A percentile compares a stretch with the other conserved stretches of the same genome.
Conservation (phyloP, 2,797 vertebrate species). For the Pseudocheirus occidentalis region DNA sequence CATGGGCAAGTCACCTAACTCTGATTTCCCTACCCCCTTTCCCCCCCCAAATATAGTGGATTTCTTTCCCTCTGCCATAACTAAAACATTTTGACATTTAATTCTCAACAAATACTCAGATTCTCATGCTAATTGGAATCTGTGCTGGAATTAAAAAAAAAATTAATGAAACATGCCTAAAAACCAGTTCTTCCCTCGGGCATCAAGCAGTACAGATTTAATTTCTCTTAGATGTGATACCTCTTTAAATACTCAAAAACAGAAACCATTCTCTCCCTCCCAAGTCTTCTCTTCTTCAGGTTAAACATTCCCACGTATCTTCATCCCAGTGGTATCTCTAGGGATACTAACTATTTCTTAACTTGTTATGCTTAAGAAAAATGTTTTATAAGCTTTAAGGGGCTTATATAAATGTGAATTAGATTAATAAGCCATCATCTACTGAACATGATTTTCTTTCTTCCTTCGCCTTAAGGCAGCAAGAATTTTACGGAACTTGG, state of each 20-base stretch:
- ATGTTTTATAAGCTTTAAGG: neutral
- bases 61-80: constrained; percentile 38
- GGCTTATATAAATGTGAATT: neutral
- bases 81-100: constrained; percentile 45
- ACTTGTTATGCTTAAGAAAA: neutral
- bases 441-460: constrained; percentile 68
- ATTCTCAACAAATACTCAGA: constrained; percentile 23
- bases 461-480: constrained; percentile 67
- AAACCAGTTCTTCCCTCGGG: constrained; percentile 4
- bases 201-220: neutral
- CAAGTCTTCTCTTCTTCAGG: neutral
- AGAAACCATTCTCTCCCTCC: neutral
- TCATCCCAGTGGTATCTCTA: neutral
- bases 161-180: constrained; percentile 20
- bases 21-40: too few relatives aligned
- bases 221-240: neutral
- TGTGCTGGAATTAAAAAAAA: constrained; percentile 42
- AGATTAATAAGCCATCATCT: constrained; percentile 15
- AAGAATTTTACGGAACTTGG: constrained; percentile 48
- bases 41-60: too few relatives aligned
- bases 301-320: neutral
- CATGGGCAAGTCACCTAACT: too few relatives aligned
- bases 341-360: neutral
- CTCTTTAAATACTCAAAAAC: neutral
- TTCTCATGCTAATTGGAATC: constrained; percentile 59